Conservation (phyloP, 2,113 vertebrate species). For the Tragelaphus buxtoni region DNA sequence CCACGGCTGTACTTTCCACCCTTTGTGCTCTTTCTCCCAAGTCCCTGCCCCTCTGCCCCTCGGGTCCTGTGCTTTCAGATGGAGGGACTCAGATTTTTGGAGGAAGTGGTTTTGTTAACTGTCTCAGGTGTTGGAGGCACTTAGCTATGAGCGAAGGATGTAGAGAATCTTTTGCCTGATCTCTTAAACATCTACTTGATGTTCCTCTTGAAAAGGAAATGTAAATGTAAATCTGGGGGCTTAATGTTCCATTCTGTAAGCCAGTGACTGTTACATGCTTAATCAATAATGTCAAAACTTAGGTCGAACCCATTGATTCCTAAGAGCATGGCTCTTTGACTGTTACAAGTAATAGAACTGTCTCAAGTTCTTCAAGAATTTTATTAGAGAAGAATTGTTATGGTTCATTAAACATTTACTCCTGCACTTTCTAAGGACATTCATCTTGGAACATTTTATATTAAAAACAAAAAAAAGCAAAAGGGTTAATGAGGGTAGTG, state of each 20-base stretch:
- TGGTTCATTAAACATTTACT: slow-evolving; percentile 10
- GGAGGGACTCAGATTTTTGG: slow-evolving; percentile 55
- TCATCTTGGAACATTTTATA: slow-evolving; percentile 23
- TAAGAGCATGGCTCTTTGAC: background rate
- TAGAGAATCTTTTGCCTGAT: slow-evolving; percentile 30
- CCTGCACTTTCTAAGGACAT: background rate
- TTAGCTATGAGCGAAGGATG: background rate
- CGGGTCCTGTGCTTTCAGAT: background rate
- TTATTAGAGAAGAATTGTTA: slow-evolving; percentile 34
- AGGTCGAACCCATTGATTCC: background rate
- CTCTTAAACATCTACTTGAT: background rate
- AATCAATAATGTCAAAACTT: background rate
- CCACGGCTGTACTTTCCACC: slow-evolving; percentile 65
- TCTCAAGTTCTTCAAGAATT: slow-evolving; percentile 34
- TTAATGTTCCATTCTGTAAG: background rate
- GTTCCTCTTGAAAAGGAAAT: slow-evolving; percentile 20
- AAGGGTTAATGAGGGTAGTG: slow-evolving; percentile 13
- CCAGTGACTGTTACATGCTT: background rate
- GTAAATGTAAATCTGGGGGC: background rate
- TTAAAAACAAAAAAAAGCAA: background rate
- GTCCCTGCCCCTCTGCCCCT: background rate
- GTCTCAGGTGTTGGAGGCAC: slow-evolving; percentile 23
- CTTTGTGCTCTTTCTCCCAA: background rate
- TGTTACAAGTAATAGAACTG: background rate
- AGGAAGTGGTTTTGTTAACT: slow-evolving; percentile 75